A percentile compares a stretch with the other conserved stretches of the same genome.
These are phyloP conservation scores for Platycercus adscitus DNA, from an alignment of 2,113 vertebrate species.

Conservation along the genomic window DNA sequence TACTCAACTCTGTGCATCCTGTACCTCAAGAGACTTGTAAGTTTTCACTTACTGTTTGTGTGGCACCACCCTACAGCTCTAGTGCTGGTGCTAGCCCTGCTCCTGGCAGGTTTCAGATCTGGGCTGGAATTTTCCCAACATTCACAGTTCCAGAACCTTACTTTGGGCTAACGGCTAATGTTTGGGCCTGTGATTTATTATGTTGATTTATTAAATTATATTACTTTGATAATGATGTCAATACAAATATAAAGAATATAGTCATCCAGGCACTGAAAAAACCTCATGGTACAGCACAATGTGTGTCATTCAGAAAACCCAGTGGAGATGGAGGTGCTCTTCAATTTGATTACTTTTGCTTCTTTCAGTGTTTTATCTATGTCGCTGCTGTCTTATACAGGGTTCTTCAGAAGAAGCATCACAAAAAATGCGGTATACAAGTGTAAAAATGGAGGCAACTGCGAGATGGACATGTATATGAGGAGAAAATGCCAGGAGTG, in stretches of 20 bases:
- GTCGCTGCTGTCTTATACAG: constrained; percentile 68
- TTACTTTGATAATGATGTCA: neutral
- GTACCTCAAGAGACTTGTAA: neutral
- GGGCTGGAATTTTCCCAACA: neutral
- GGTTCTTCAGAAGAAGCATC: constrained; percentile 97
- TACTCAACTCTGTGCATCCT: neutral
- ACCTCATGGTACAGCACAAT: neutral
- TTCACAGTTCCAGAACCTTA: neutral
- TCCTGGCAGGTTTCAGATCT: neutral
- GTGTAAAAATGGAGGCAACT: constrained; percentile 96
- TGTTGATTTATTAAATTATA: neutral
- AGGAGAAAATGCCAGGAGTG: constrained; percentile 97
- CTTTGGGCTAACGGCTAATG: neutral
- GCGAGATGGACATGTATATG: constrained; percentile 99
- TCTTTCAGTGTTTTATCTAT: neutral
- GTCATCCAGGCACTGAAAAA: neutral
- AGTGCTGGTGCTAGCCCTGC: neutral
- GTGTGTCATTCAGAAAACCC: neutral
- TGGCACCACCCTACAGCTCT: neutral
- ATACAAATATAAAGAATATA: neutral
- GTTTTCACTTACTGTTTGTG: neutral
- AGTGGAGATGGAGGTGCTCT: neutral
- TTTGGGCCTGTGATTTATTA: neutral
- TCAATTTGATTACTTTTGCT: constrained; percentile 19
- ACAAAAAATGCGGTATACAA: constrained; percentile 99